phyloP scores from a whole-genome alignment of 1,140 invertebrate genomes.

The Philotrypesis tridentata region DNA sequence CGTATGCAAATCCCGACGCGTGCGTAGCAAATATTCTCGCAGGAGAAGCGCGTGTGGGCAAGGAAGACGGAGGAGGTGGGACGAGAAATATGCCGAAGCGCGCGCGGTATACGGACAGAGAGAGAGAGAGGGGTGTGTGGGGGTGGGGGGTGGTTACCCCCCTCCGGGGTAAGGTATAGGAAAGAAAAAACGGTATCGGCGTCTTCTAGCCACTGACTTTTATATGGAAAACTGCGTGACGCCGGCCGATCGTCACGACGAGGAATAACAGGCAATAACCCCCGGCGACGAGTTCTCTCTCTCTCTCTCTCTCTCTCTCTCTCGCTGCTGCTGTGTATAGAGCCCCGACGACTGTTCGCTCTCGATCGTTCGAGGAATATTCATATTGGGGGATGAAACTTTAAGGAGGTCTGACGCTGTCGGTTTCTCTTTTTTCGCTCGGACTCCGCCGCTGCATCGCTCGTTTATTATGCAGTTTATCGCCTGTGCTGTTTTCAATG shows the following conservation, averaged over 20 bases:
- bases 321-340: background rate
- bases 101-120: background rate
- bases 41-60: background rate
- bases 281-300: too few relatives aligned
- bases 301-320: too few relatives aligned
- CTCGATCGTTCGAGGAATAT: background rate
- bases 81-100: slow-evolving; percentile 24
- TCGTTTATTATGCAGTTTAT: too few relatives aligned
- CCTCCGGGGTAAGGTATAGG: too few relatives aligned
- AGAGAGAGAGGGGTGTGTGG: background rate
- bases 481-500: too few relatives aligned
- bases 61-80: slow-evolving; percentile 44
- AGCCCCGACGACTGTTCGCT: background rate
- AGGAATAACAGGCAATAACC: slow-evolving; percentile 45
- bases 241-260: slow-evolving; percentile 18
- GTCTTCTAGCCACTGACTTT: slow-evolving; percentile 56
- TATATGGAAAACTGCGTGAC: slow-evolving; percentile 54
- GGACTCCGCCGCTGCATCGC: too few relatives aligned
- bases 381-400: slow-evolving; percentile 17
- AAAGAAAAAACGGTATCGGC: slow-evolving; percentile 56
- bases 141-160: too few relatives aligned
- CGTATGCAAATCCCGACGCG: slow-evolving; percentile 59
- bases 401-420: background rate
- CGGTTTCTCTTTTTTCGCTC: background rate
- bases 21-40: slow-evolving; percentile 52